Evolutionary conservation across 2,888 invertebrate genomes (phyloP), one percentile per base, ranked within the genome.

Genomic region (Endotricha flammealis): DNA sequence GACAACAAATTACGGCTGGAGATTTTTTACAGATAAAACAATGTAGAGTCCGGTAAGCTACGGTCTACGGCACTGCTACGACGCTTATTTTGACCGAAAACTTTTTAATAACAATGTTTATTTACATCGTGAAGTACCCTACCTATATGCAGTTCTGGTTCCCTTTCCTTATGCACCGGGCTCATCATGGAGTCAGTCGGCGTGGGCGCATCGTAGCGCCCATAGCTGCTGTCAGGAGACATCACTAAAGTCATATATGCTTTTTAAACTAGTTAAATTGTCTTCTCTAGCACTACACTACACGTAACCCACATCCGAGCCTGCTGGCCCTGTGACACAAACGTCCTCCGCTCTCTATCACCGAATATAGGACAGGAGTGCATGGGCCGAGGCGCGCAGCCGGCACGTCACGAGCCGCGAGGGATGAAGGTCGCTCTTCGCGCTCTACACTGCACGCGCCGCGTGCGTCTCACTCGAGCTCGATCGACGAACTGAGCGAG

Each of bases 141-240:
- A 92, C 92, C 92, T 90, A 93, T 91, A 74, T 92, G 91, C 41
- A 93, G 86, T 54, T 91, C 91, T 20, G 92, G 92, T 67, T 92
- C 92, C 41, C 91, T 73, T 46, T 83, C 83, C 66, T 77, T 76
- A 46, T 76, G 80, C 50, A 61, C 68, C 47, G 81, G 67, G 53
- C 70, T 73, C 61, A 88, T 80, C 54, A 82, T 62, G 50, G 72
- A 81, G 45, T 90, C 88, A 42, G 86, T 80, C 39, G 89, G 88
- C 53, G 88, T 69, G 53, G 89, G 88, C 72, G 77, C 75, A 64
- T 85, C 86, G 61, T 82, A 86, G 70, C 87, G 79, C 68, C 86
- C 88, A 64, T 88, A 88, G 57, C 88, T 90, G 74, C 91, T 91
- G 73, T 92, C 92, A 67, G 92, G 90, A 63, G 91, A 88, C 67